Base-by-base conservation (phyloP, 2,888 invertebrate genomes). In the Galerucella nymphaeae region DNA sequence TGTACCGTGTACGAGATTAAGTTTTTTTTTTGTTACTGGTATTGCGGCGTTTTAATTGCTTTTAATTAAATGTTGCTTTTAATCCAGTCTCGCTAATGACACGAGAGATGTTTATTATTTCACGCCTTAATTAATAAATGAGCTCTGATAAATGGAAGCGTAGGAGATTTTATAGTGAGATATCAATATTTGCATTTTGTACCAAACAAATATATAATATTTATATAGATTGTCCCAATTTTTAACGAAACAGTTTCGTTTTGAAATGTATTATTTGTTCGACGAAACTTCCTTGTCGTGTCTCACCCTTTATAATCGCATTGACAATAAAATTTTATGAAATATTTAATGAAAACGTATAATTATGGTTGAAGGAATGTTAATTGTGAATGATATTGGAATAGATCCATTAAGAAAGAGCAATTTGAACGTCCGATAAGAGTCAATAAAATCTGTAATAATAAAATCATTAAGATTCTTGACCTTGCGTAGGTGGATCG, bases 401-500 rank as follows among this genome's bases (percentile, higher is more conserved):
- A 70, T 71, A 72, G 53, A 50, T 69, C 68, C 73, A 69, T 68
- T 71, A 59, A 58, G 61, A 61, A 73, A 42, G 30, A 45, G 61
- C 73, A 73, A 69, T 72, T 64, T 59, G 55, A 59, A 58, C 45
- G 55, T 9, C 30, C 57, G 73, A 70, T 70, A 63, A 67, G 74
- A 69, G 74, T 77, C 76, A 76, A 78, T 79, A 76, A 77, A 79
- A 78, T 78, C 77, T 67, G 71, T 76, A 76, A 77, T 78, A 77
- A 78, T 78, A 76, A 75, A 78, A 78, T 79, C 78, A 77, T 79
- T 75, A 78, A 79, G 78, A 80, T 79, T 77, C 77, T 79, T 80
- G 79, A 80, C 79, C 80, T 80, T 77, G 80, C 79, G 80, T 80
- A 65, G 80, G 80, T 72, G 80, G 73, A 74, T 73, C 79, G 80